Percentiles rank a stretch among this genome's conserved stretches.
Evolutionary conservation across 2,797 vertebrate species (phyloP).

Genomic region (Antennarius maculatus): DNA sequence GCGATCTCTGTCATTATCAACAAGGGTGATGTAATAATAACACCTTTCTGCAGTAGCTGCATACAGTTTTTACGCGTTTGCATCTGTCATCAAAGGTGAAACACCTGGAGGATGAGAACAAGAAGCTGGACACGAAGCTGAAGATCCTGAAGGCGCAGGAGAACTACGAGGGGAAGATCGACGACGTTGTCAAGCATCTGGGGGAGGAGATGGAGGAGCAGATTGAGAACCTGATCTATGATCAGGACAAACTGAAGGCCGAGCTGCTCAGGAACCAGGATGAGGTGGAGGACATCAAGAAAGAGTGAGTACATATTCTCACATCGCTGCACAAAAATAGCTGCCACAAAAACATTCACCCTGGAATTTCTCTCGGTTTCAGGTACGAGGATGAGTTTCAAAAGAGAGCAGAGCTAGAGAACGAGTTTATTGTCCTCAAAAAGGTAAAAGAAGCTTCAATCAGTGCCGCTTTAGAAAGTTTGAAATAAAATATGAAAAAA

Average conservation of each 20-base stretch:
- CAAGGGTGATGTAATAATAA: neutral
- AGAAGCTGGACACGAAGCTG: slow-evolving; percentile 72
- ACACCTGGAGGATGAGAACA: slow-evolving; percentile 79
- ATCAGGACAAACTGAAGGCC: slow-evolving; percentile 69
- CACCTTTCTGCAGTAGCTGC: too few species aligned
- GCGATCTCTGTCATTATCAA: slow-evolving; percentile 7
- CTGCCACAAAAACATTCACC: too few species aligned
- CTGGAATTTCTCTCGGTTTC: slow-evolving; percentile 19
- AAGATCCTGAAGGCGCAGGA: slow-evolving; percentile 77
- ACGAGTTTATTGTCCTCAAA: slow-evolving; percentile 67
- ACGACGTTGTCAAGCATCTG: slow-evolving; percentile 61
- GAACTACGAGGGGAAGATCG: slow-evolving; percentile 72
- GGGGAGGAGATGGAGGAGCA: slow-evolving; percentile 70
- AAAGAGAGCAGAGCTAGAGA: slow-evolving; percentile 60
- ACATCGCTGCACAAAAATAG: too few species aligned
- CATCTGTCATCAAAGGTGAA: slow-evolving; percentile 66
- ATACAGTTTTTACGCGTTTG: neutral
- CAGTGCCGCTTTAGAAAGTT: too few species aligned
- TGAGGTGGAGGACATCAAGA: slow-evolving; percentile 67
- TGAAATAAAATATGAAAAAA: too few species aligned
- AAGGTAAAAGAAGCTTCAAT: slow-evolving; percentile 49
- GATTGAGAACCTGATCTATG: slow-evolving; percentile 62
- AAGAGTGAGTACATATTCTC: slow-evolving; percentile 54
- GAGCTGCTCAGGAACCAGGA: slow-evolving; percentile 62
- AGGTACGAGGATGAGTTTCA: slow-evolving; percentile 59